These are phyloP conservation scores for Platygyra sinensis DNA, from an alignment of 64 coral and sea anemone genomes.

Conservation along the genomic window DNA sequence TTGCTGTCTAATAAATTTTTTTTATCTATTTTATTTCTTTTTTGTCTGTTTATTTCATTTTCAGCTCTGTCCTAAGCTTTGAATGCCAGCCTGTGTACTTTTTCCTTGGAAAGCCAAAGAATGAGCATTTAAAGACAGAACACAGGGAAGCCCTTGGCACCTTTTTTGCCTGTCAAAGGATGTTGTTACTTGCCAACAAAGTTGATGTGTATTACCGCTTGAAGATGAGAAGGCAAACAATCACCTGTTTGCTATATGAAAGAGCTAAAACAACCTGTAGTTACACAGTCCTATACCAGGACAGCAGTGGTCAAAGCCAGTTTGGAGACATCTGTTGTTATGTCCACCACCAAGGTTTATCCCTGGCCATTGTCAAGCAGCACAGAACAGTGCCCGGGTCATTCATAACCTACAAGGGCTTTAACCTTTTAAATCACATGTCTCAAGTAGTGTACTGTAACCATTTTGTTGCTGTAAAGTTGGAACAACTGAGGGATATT, in stretches of 20 bases:
- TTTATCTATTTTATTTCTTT: too few species aligned
- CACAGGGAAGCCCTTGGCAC: not conserved
- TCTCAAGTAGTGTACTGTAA: not conserved
- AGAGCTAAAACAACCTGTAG: too few species aligned
- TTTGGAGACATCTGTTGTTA: not conserved
- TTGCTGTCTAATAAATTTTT: too few species aligned
- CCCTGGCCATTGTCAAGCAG: not conserved
- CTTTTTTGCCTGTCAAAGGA: too few species aligned
- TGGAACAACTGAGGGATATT: too few species aligned
- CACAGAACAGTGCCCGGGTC: not conserved
- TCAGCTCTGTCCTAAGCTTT: slow-evolving; percentile 2
- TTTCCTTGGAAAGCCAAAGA: not conserved
- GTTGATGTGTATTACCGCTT: too few species aligned
- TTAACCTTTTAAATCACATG: not conserved
- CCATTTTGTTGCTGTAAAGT: too few species aligned
- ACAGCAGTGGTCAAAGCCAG: not conserved
- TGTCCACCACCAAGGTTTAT: not conserved
- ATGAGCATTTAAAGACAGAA: not conserved
- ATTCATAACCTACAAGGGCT: not conserved
- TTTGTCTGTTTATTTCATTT: not conserved
- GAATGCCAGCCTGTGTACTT: not conserved
- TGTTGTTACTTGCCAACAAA: too few species aligned
- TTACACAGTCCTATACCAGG: not conserved
- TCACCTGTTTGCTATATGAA: too few species aligned
- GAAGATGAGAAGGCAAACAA: too few species aligned